These are phyloP conservation scores for Sinotaia quadrata DNA, from an alignment of 2,888 invertebrate genomes.

Conservation along the genomic window DNA sequence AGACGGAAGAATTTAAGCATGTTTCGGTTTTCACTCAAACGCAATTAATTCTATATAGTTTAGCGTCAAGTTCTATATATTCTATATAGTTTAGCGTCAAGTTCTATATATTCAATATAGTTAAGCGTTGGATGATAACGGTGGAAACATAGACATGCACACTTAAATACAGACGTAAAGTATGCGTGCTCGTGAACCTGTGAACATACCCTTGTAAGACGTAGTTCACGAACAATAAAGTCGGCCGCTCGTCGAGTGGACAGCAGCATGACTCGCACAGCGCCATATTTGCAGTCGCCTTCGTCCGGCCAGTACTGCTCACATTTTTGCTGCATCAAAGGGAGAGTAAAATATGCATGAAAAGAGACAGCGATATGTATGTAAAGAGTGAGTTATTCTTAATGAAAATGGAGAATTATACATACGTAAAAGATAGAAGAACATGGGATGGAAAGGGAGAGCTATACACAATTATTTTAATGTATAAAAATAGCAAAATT, in stretches of 20 bases:
- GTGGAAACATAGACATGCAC: too few relatives aligned
- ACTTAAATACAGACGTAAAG: too few relatives aligned
- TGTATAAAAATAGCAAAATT: too few relatives aligned
- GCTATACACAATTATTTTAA: neutral
- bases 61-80: too few relatives aligned
- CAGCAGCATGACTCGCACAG: constrained; percentile 21
- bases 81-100: too few relatives aligned
- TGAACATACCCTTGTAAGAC: constrained; percentile 12
- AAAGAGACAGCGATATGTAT: neutral
- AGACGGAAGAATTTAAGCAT: too few relatives aligned
- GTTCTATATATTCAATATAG: too few relatives aligned
- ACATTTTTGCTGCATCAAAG: constrained; percentile 17
- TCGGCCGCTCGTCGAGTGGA: constrained; percentile 24
- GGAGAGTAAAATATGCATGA: neutral
- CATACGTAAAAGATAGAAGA: neutral
- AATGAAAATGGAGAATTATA: neutral
- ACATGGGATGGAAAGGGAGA: neutral
- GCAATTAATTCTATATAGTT: too few relatives aligned
- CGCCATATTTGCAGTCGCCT: constrained; percentile 26
- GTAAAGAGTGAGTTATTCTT: too few relatives aligned
- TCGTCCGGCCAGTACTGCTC: constrained; percentile 26
- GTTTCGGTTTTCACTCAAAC: too few relatives aligned
- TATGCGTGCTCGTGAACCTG: too few relatives aligned
- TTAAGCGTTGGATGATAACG: too few relatives aligned
- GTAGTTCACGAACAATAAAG: constrained; percentile 22